These are phyloP conservation scores for Chironomus riparius DNA, from an alignment of 2,888 invertebrate genomes.

Conservation along the genomic window DNA sequence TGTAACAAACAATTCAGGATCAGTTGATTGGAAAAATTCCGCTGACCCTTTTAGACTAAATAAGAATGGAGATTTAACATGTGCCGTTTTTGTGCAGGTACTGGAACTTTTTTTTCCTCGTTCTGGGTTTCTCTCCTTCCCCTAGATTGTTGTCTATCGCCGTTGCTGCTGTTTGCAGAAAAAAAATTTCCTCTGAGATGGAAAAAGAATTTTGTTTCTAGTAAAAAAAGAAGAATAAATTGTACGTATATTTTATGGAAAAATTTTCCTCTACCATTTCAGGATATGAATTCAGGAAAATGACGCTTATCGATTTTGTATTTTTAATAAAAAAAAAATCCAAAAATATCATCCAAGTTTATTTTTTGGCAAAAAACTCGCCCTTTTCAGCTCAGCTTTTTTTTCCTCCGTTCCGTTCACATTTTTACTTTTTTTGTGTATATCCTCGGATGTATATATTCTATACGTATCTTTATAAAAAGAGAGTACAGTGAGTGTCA, in stretches of 20 bases:
- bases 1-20: constrained; percentile 11
- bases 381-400: not conserved
- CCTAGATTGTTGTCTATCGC: constrained; percentile 9
- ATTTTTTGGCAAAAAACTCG: not conserved
- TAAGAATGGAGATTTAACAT: not conserved
- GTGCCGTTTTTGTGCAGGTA: not conserved
- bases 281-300: constrained; percentile 9
- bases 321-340: constrained; percentile 16
- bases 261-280: not conserved
- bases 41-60: constrained; percentile 14
- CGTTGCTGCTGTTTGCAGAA: too few relatives aligned
- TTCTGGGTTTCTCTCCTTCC: not conserved
- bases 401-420: not conserved
- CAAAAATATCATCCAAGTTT: constrained; percentile 22
- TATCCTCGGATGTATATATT: not conserved
- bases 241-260: too few relatives aligned
- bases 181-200: not conserved
- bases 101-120: not conserved
- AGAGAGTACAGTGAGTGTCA: not conserved
- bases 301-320: constrained; percentile 18
- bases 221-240: not conserved
- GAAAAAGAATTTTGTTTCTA: not conserved
- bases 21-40: constrained; percentile 20
- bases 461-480: not conserved
- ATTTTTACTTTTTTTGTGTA: not conserved